phyloP scores from a whole-genome alignment of 2,888 invertebrate genomes.

The Dendrolimus pini region DNA sequence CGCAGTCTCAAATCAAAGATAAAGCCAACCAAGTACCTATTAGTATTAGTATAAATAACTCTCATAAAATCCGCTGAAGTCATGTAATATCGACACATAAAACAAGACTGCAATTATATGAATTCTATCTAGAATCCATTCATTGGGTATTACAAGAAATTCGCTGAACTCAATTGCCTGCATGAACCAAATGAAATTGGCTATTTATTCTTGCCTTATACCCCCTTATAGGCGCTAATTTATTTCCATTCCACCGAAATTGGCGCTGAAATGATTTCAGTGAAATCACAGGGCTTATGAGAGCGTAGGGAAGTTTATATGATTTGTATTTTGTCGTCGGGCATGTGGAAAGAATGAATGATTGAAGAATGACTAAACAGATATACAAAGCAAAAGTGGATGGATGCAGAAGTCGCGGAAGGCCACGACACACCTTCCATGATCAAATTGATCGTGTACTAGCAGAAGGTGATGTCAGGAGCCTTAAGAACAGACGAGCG shows the following conservation, averaged over 20 bases:
- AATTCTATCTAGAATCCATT: not conserved
- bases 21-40: too few species aligned
- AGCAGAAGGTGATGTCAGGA: too few species aligned
- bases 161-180: constrained; percentile 6
- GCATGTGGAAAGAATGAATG: too few species aligned
- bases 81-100: not conserved
- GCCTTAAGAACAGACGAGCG: too few species aligned
- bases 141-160: not conserved
- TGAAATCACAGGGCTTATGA: not conserved
- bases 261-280: not conserved
- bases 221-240: constrained; percentile 7
- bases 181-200: constrained; percentile 10
- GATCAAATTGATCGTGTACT: too few species aligned
- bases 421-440: too few species aligned
- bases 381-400: too few species aligned
- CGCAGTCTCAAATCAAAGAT: too few species aligned
- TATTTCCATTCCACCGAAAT: constrained; percentile 5
- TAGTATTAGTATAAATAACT: too few species aligned
- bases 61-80: too few species aligned
- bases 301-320: not conserved
- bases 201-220: constrained; percentile 15
- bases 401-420: too few species aligned
- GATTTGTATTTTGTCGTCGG: not conserved
- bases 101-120: not conserved
- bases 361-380: too few species aligned